These are phyloP conservation scores for Pelosia muscerda DNA, from an alignment of 2,888 invertebrate genomes.

Conservation along the genomic window DNA sequence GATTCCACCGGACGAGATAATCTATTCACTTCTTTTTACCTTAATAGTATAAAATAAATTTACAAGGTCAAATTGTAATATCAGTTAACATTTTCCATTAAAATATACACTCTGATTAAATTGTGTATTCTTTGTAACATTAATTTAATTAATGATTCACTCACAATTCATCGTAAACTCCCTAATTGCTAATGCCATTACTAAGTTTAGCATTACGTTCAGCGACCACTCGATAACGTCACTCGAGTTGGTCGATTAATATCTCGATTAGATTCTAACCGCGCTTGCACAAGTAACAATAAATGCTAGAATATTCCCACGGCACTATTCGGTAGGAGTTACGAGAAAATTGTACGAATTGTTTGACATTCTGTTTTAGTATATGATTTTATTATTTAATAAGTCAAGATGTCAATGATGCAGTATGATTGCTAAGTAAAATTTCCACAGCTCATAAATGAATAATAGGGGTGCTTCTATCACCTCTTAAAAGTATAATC, in stretches of 20 bases:
- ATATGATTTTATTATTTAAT: background rate
- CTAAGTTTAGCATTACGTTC: constrained; percentile 27
- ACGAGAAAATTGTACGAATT: constrained; percentile 1
- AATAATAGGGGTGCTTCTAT: too few species aligned
- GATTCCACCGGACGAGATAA: background rate
- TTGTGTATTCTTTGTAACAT: background rate
- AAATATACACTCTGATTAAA: background rate
- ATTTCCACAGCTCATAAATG: background rate
- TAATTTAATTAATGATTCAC: background rate
- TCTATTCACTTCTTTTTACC: background rate
- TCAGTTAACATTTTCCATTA: too few species aligned
- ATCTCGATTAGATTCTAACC: constrained; percentile 56
- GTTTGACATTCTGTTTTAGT: background rate
- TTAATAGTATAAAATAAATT: background rate
- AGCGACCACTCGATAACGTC: constrained; percentile 47
- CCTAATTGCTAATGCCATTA: constrained; percentile 12
- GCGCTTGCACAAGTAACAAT: constrained; percentile 50
- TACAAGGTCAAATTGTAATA: background rate
- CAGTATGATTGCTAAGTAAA: background rate
- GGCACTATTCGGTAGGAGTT: constrained; percentile 21
- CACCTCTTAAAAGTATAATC: too few species aligned
- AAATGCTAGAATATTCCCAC: constrained; percentile 67
- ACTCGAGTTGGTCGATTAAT: constrained; percentile 45
- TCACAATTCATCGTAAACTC: background rate
- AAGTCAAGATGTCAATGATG: background rate